Base-by-base conservation (phyloP, 2,113 vertebrate species). In the Phalacrocorax pelagicus region DNA sequence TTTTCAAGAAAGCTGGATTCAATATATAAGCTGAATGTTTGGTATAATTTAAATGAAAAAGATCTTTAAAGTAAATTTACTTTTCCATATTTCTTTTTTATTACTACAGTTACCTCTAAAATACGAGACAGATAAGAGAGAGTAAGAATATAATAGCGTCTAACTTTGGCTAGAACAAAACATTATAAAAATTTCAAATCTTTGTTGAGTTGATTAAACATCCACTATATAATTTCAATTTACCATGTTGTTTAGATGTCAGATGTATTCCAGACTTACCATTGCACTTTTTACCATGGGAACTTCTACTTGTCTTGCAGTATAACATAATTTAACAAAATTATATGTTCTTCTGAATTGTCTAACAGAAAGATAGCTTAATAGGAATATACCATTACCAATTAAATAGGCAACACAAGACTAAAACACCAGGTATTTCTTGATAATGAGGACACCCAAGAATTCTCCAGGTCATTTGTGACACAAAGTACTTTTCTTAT, bases 391-490 rank as follows among this genome's bases (percentile, higher is more conserved):
- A 26, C 24, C 5, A 69, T 13, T 70, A 17, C 32, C 62, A 91
- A 72, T 86, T 87, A 78, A 90, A 86, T 44, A 85, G 14, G 12
- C 27, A 80, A 70, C 66, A 26, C 12, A 47, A 77, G n/a, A 83
- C 22, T 42, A 74, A 84, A 80, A 42, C 27, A 47, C 6, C 8
- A 63, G 52, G 11, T 84, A 71, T 87, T 94, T 74, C 81, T 82
- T 90, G 32, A 66, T 89, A 97, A 95, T 55, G 42, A 95, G 67
- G 65, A 96, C 29, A 81, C n/a, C 5, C 32, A 78, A 93, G 69
- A 88, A 78, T 81, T 94, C 44, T 91, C 30, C 86, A 88, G 85
- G 87, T 90, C 69, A 74, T 96, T 95, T 91, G 74, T 81, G 77
- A 79, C 73, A 88, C 13, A 58, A 88, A 93, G 69, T 61, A 57